A percentile compares a stretch with the other conserved stretches of the same genome.
phyloP scores from a whole-genome alignment of 2,113 vertebrate species.

The Dromiciops gliroides region DNA sequence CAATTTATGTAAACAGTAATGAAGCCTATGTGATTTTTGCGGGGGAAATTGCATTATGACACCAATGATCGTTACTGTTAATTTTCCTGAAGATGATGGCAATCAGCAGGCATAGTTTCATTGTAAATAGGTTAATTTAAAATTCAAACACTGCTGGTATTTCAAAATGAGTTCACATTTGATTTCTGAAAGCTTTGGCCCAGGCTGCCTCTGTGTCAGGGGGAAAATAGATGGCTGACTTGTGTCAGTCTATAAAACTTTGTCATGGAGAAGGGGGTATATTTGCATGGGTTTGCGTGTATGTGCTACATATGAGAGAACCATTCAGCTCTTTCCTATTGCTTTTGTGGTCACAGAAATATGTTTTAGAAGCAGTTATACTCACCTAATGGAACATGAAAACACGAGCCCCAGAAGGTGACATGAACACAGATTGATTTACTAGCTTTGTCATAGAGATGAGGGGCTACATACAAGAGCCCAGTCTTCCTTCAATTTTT shows the following conservation, averaged over 20 bases:
- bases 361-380: slow-evolving; percentile 20
- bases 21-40: slow-evolving; percentile 89
- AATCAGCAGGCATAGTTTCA: slow-evolving; percentile 89
- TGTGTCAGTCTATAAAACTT: slow-evolving; percentile 62
- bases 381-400: not conserved
- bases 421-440: slow-evolving; percentile 9
- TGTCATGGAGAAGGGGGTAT: slow-evolving; percentile 1
- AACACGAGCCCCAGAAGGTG: not conserved
- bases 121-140: slow-evolving; percentile 91
- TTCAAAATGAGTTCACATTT: slow-evolving; percentile 88
- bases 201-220: slow-evolving; percentile 78
- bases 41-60: slow-evolving; percentile 89
- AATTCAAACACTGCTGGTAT: slow-evolving; percentile 88
- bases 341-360: not conserved
- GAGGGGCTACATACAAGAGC: not conserved
- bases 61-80: slow-evolving; percentile 90
- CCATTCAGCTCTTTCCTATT: not conserved
- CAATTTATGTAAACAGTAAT: slow-evolving; percentile 92
- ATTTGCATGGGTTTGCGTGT: slow-evolving; percentile 1
- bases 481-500: slow-evolving; percentile 50
- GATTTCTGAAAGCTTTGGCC: slow-evolving; percentile 85
- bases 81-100: slow-evolving; percentile 90
- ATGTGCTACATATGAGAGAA: not conserved
- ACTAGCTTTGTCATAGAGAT: slow-evolving; percentile 15
- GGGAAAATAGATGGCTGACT: slow-evolving; percentile 64